Conservation (phyloP, 1,140 invertebrate genomes). For the Solenopsis invicta region DNA sequence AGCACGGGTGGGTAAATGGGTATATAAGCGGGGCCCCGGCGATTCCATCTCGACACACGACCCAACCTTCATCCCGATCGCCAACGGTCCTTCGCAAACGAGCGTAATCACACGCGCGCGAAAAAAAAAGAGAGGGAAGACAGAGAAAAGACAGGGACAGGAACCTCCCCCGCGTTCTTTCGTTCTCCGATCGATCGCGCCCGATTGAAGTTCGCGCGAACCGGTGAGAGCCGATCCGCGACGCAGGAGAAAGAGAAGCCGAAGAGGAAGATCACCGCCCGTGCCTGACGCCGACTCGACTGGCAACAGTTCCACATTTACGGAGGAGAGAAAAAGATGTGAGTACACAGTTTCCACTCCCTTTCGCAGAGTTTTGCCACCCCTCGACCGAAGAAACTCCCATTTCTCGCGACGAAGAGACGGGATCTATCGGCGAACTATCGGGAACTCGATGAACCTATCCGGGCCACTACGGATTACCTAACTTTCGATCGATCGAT, state of each 20-base stretch:
- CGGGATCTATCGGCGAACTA: constrained; percentile 26
- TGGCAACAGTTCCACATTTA: constrained; percentile 43
- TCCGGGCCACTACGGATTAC: constrained; percentile 9
- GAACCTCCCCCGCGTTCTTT: constrained; percentile 50
- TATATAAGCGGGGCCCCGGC: constrained; percentile 86
- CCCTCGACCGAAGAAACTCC: constrained; percentile 21
- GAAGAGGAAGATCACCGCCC: constrained; percentile 8
- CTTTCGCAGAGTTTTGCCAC: neutral
- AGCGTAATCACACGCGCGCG: constrained; percentile 79
- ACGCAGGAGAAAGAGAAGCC: constrained; percentile 38
- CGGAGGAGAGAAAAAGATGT: constrained; percentile 68
- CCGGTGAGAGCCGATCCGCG: constrained; percentile 53
- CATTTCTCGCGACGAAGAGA: neutral
- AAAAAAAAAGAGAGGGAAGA: constrained; percentile 46
- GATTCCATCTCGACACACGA: constrained; percentile 85
- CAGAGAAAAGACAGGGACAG: constrained; percentile 24
- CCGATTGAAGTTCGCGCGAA: constrained; percentile 54
- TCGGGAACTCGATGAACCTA: neutral
- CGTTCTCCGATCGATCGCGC: constrained; percentile 54
- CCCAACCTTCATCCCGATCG: constrained; percentile 84
- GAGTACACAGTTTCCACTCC: constrained; percentile 57
- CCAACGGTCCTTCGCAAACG: constrained; percentile 68
- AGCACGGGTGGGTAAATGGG: constrained; percentile 81
- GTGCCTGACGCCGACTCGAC: constrained; percentile 54
- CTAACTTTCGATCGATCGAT: neutral